Base-by-base conservation (phyloP, 1,140 invertebrate genomes). In the Drosophila ohnishii region DNA sequence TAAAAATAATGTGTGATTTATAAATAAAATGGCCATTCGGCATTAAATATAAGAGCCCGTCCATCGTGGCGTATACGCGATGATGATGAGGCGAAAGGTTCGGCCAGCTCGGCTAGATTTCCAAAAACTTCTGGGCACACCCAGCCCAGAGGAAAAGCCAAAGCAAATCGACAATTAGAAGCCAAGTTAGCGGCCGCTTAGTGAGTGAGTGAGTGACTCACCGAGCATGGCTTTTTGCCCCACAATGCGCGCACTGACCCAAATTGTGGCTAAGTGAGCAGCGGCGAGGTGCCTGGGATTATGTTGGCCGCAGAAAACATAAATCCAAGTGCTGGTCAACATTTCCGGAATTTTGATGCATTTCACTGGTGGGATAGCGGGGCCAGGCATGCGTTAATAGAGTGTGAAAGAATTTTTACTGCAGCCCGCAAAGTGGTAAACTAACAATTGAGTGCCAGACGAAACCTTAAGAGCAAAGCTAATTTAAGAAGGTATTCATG, bases 311-410 rank as follows among this genome's bases (percentile, higher is more conserved):
- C 28, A 58, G 34, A 39, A 42, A 56, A 55, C 70, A 86, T 78
- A 85, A 81, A 86, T 86, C 69, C 59, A 71, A 86, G 39, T 64
- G 63, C 57, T 73, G 66, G 56, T 34, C 58, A 78, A 47, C 73
- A 65, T 81, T 85, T 84, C 81, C 81, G 81, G 81, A 85, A 84
- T 84, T 77, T 74, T 80, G 73, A 84, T 84, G 81, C 81, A 84
- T 85, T 78, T 66, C 45, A 65, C 80, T 40, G 42, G 51, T 37
- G 66, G 64, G 44, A 64, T 28, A 37, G 30, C 40, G 56, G 64
- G 63, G 28, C 13, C 42, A 53, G 55, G 47, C 63, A 62, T 65
- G 47, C 80, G 72, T 78, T 80, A 86, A 86, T 81, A 85, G 70
- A 86, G 82, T 85, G 82, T 85, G 78, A 78, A 85, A 79, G 77